Base-by-base conservation (phyloP, 2,797 vertebrate genomes). In the Typhlichthys subterraneus region DNA sequence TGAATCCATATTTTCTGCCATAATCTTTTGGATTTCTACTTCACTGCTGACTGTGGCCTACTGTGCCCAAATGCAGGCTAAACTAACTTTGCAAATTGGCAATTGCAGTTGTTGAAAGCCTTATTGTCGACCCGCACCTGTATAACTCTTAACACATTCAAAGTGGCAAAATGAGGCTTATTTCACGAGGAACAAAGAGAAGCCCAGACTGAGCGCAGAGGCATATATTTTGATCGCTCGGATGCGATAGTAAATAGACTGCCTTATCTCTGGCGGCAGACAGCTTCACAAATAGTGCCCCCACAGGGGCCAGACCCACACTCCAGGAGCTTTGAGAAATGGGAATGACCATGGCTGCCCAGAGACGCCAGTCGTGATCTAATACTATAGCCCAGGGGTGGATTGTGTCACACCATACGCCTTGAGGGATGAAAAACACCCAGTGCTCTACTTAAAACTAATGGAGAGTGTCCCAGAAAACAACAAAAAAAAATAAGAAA, bases 361-460 rank as follows among this genome's bases (percentile, higher is more conserved):
- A 71, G 82, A 88, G 80, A 86, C 59, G 70, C 79, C 85, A 80
- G 88, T 77, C 38, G 77, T 89, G 91, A 93, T 91, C 87, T 92
- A 92, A 92, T 87, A 84, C 89, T 70, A 72, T 75, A 86, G 86
- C 89, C 83, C 59, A 87, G 76, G 87, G 89, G 85, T 88, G 87
- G 82, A 86, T 80, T 65, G 87, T 90, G 90, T 91, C 91, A 87
- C 62, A 58, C 79, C 29, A 80, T 58, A 85, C 88, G 90, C 91
- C 90, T 91, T 91, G 88, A 92, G 87, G 88, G 83, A 90, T 91
- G 85, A 92, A 87, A 89, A 90, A 92, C 86, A 83, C 80, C 81
- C 52, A 13, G 59, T 61, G 79, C 79, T 84, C 86, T 82, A 83
- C 87, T 90, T 87, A 85, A 81, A 90, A 93, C 86, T 90, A 93